Conservation (phyloP, 2,888 invertebrate species). For the Drosophila merina region DNA sequence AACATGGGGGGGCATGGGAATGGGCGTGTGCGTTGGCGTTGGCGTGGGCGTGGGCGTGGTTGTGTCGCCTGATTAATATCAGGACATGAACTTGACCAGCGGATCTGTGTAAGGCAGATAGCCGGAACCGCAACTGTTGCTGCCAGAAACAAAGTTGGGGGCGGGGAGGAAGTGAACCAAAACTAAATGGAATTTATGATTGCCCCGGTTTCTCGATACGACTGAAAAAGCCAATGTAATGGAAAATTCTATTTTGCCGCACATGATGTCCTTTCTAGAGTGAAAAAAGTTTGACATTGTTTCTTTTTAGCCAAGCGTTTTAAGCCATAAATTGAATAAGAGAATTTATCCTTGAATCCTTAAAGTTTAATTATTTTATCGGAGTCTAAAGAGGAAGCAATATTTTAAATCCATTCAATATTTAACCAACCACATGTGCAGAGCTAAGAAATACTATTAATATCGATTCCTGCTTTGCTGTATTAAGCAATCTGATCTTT, state of each 20-base stretch:
- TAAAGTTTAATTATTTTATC: not conserved
- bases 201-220: conserved; percentile 41
- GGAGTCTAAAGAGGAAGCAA: not conserved
- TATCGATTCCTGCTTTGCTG: conserved; percentile 5
- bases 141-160: conserved; percentile 15
- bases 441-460: conserved; percentile 11
- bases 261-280: conserved; percentile 7
- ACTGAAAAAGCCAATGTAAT: conserved; percentile 69
- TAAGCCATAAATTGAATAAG: not conserved
- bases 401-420: conserved; percentile 1
- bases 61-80: conserved; percentile 56
- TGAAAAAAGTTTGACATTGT: not conserved
- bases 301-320: not conserved
- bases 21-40: not conserved
- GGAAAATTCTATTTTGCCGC: conserved; percentile 66
- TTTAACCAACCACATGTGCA: conserved; percentile 16
- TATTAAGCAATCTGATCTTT: conserved; percentile 13
- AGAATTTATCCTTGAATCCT: not conserved
- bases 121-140: conserved; percentile 41
- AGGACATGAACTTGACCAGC: conserved; percentile 44
- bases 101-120: conserved; percentile 20
- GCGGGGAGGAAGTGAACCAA: conserved; percentile 8
- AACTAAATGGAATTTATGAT: conserved; percentile 68
- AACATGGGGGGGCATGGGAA: conserved; percentile 8
- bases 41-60: conserved; percentile 32